Base-by-base conservation (phyloP, 2,113 vertebrate genomes). In the Orcinus orca region DNA sequence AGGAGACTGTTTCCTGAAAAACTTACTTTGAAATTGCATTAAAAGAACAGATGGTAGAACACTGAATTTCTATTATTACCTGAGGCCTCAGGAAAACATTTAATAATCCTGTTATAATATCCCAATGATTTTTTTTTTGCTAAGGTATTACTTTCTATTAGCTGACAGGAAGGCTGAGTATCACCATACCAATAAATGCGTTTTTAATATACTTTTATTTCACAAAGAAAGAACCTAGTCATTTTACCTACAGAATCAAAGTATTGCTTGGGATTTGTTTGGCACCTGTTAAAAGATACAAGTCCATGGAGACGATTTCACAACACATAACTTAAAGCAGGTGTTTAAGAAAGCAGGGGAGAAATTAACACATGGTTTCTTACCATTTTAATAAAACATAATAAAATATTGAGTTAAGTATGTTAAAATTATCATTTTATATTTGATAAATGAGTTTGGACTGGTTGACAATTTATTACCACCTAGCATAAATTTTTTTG, bases 161-260 rank as follows among this genome's bases (percentile, higher is more conserved):
- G 36, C 87, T 93, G 62, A 95, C 65, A 84, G 33, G 15, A 41
- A 21, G 71, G 41, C 67, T 63, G 14, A 97, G n/a, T 96, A 31
- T 2, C 96, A 26, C 2, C 76, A 67, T 96, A 96, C 70, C 83
- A 85, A 91, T 74, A 50, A 36, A 82, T 82, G 62, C 83, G 31
- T 41, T 63, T 79, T 97, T 97, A 70, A 96, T 88, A 71, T 73
- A 88, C 41, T 29, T 87, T 79, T 79, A 96, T 58, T 18, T 88
- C 58, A 97, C 53, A 94, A 20, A 23, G 7, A 63, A 44, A 6
- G 74, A 29, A 84, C 11, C 53, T 53, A 79, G 26, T 77, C 41
- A 94, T 88, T 88, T 76, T 95, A 11, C 5, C 38, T 73, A 18
- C 29, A 92, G 38, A 95, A 97, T 65, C 95, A 55, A 93, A 81